Base-by-base conservation (phyloP, 2,113 vertebrate species). In the Acrocephalus kingi region DNA sequence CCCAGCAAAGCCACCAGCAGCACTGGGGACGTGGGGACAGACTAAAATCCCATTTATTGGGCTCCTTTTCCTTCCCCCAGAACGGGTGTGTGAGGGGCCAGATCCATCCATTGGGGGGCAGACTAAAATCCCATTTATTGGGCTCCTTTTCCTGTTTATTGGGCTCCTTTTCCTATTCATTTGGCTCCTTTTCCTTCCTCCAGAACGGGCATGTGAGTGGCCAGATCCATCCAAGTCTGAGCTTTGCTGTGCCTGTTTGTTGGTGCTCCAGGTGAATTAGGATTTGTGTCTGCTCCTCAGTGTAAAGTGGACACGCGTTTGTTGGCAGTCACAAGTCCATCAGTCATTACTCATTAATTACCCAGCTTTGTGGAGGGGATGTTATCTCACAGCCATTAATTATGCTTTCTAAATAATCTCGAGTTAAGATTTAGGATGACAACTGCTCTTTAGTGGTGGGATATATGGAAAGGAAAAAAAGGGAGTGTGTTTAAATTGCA, bases 341-440 rank as follows among this genome's bases (percentile, higher is more conserved):
- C 85, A 58, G 15, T 76, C 58, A 89, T 63, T 76, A 18, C 14
- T 52, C 67, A 45, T 87, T 73, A 69, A 73, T 83, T 84, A 62
- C 48, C 52, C 43, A 11, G 31, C 11, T 84, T 66, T 67, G 68
- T 2, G 13, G 31, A 86, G 56, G 59, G 74, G 49, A 24, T 11
- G 1, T 93, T 85, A 85, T 84, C 49, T 94, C 61, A 66, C 4
- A 90, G 45, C 15, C 66, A 91, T 86, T 74, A 89, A 59, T 43
- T 80, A 55, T 77, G 43, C 52, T 79, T 93, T 93, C 78, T 48
- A 82, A 90, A 61, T 68, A 91, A 85, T 86, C 62, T 81, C 88
- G 11, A 55, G 68, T 19, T 91, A 62, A 94, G 41, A 27, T 84
- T 64, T 64, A 78, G 51, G 56, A 61, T 74, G 68, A 43, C 35